Evolutionary conservation across 2,113 vertebrate genomes (phyloP), one percentile per base, ranked within the genome.

Genomic region (Scomber japonicus): DNA sequence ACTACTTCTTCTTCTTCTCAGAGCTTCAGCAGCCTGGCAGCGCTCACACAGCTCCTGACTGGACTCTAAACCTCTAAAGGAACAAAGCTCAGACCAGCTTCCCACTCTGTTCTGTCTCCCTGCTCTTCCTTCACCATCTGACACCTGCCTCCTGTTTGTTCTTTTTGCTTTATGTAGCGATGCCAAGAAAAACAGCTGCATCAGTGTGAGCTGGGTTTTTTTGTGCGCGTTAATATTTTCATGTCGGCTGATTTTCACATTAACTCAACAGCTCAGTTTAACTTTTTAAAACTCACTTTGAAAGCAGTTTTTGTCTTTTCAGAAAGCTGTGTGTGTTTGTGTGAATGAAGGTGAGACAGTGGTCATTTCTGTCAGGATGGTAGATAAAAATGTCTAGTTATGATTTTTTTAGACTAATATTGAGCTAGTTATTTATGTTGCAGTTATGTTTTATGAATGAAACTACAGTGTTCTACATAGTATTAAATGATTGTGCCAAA

Each of bases 41-140:
- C 15, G 11, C 70, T 79, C 59, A 55, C 59, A 55, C 78, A 61
- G 59, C 56, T 84, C 40, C 50, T 60, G 69, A 67, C 81, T 87
- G 66, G 70, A 79, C 70, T 64, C 48, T 30, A 2, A 21, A 6
- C 31, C 53, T 40, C 61, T 66, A 14, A 56, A 48, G 64, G 64
- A 82, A 31, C 60, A 75, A 40, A 69, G 53, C 60, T 83, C 31
- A 24, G 14, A 35, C 30, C 40, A 59, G 16, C 27, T 19, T 61
- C 70, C 65, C 14, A 5, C 5, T 71, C 46, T 59, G 44, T 54
- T 31, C 44, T 40, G 1, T 62, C 53, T 60, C 54, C 70, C 63
- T 79, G 30, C 35, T 85, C 45, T 59, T 70, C 60, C 67, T 80
- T 0, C 71, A 1, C 64, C 65, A 1, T 49, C 54, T 54, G 30